Conservation (phyloP, 2,113 vertebrate genomes). For the Aldabrachelys gigantea region DNA sequence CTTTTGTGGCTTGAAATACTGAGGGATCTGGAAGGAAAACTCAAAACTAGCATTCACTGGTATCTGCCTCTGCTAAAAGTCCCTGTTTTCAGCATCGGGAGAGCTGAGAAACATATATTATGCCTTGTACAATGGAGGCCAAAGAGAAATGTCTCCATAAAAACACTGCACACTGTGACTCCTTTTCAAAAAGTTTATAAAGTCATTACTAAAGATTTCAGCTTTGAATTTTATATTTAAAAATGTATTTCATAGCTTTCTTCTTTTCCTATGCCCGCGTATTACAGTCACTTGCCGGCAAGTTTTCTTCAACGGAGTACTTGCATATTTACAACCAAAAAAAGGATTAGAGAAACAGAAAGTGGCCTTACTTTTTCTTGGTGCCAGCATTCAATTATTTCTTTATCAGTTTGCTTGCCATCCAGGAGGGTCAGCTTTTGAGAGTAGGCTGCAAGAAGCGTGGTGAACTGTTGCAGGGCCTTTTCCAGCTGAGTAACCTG, state of each 20-base stretch:
- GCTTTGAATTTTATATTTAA: rapidly evolving
- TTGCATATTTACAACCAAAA: background rate
- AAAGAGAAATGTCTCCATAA: background rate
- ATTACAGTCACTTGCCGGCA: background rate
- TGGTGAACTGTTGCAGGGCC: constrained; percentile 80
- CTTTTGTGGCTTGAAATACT: background rate
- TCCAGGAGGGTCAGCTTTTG: constrained; percentile 83
- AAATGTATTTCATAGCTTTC: rapidly evolving
- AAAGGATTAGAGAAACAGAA: constrained; percentile 8
- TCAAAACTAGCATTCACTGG: background rate
- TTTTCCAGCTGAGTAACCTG: constrained; percentile 85
- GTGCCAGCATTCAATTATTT: constrained; percentile 88
- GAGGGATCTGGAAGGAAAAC: background rate
- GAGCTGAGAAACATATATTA: background rate
- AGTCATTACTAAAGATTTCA: background rate
- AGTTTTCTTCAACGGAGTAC: background rate
- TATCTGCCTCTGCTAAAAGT: constrained; percentile 17
- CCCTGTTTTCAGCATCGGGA: background rate
- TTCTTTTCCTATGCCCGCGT: background rate
- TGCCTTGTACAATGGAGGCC: background rate
- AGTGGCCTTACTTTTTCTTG: constrained; percentile 85
- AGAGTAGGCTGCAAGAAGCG: constrained; percentile 82
- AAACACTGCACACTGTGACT: background rate
- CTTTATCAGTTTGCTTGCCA: constrained; percentile 85
- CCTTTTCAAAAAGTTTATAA: background rate